Base-by-base conservation (phyloP, 1,140 invertebrate genomes). In the Archegozetes longisetosus region DNA sequence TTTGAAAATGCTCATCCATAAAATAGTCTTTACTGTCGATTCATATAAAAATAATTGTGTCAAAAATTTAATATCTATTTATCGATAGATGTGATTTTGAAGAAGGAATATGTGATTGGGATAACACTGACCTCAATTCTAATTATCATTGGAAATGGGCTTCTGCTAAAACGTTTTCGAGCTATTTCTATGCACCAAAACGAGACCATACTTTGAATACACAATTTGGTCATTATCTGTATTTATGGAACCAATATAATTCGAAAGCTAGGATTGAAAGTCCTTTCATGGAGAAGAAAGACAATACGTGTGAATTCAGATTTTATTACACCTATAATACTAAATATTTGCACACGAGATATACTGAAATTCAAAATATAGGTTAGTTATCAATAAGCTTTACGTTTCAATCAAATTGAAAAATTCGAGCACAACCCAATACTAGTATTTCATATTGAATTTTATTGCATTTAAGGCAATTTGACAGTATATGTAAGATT, bases 61-160 rank as follows among this genome's bases (percentile, higher is more conserved):
- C n/a, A n/a, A n/a, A n/a, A n/a, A n/a, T n/a, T n/a, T n/a, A n/a
- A n/a, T n/a, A n/a, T n/a, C n/a, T n/a, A n/a, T n/a, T n/a, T n/a
- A n/a, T n/a, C n/a, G n/a, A n/a, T 1, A 65, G 60, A 22, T 72
- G 71, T 62, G 65, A 70, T 50, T 72, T 72, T 66, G 70, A 72
- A 55, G 57, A 65, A 20, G 67, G 66, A 59, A 55, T 68, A 17
- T 72, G 71, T 57, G 53, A 59, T 3, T 72, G 71, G 71, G 52
- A 58, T 62, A 25, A 55, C 24, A 25, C 13, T 9, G 20, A 29
- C 20, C 14, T 14, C 14, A 47, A 47, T n/a, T 14, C 14, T 14
- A 14, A 14, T 14, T 47, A 14, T 14, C 46, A 14, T n/a, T 14
- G 14, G 46, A 9, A 6, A 17, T 55, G 53, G 53, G 53, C 20